These are phyloP conservation scores for Oryzias curvinotus DNA, from an alignment of 2,113 vertebrate species.

Conservation along the genomic window DNA sequence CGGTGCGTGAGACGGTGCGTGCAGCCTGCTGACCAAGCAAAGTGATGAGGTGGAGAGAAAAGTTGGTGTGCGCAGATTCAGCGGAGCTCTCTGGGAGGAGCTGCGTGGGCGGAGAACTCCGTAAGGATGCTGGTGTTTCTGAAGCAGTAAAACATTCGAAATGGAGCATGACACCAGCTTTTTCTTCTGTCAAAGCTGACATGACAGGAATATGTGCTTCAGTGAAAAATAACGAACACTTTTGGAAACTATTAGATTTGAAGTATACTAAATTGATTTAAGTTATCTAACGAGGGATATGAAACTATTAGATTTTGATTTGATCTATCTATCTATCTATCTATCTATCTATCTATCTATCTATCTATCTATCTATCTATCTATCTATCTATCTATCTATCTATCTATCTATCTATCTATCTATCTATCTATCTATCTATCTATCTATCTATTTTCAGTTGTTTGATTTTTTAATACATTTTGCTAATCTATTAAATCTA, in stretches of 20 bases:
- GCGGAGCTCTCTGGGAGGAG: constrained; percentile 47
- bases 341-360: background rate
- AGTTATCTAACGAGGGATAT: background rate
- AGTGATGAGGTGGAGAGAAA: constrained; percentile 39
- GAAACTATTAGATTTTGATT: too few species aligned
- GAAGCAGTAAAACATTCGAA: background rate
- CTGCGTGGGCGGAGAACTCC: constrained; percentile 24
- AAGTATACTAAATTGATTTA: background rate
- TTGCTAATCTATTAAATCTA: too few species aligned
- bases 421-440: too few species aligned
- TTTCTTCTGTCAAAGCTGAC: background rate
- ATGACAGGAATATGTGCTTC: background rate
- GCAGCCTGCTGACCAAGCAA: constrained; percentile 38
- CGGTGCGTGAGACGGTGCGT: constrained; percentile 70
- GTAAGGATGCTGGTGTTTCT: background rate
- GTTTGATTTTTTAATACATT: too few species aligned
- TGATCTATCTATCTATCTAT: background rate
- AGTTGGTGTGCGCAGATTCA: constrained; percentile 41
- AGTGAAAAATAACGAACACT: too few species aligned
- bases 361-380: background rate
- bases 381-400: background rate
- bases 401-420: too few species aligned
- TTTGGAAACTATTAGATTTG: too few species aligned
- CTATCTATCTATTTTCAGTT: too few species aligned
- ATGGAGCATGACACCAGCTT: background rate